phyloP scores from a whole-genome alignment of 2,113 vertebrate genomes.

The Engraulis encrasicolus region DNA sequence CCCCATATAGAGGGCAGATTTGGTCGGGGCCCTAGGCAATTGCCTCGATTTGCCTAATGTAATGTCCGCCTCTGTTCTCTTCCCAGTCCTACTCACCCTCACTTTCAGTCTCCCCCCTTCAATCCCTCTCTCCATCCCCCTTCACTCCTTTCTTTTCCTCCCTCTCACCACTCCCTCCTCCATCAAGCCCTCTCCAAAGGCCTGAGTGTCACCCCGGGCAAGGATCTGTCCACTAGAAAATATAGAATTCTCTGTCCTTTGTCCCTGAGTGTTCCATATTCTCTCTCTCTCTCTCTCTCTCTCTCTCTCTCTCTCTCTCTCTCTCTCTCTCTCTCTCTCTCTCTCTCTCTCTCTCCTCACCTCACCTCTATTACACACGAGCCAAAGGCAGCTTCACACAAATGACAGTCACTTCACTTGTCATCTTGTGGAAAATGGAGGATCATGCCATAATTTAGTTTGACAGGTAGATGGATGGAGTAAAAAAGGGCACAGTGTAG shows the following conservation, averaged over 20 bases:
- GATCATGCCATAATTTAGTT: not conserved
- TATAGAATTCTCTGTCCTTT: not conserved
- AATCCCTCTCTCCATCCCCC: not conserved
- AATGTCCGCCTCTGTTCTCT: not conserved
- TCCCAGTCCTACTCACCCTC: conserved; percentile 9
- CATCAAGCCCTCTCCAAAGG: conserved; percentile 2
- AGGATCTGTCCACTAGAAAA: not conserved
- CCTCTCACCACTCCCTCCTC: not conserved
- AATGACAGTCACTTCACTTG: not conserved
- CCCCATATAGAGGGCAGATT: too few species aligned
- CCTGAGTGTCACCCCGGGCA: not conserved
- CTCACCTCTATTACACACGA: not conserved
- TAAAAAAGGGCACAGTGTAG: not conserved
- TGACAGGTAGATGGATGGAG: not conserved
- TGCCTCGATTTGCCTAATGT: too few species aligned
- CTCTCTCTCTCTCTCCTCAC: not conserved
- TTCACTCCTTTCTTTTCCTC: not conserved
- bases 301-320: not conserved
- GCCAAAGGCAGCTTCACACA: not conserved
- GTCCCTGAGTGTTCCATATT: too few species aligned
- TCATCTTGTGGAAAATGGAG: not conserved
- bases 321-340: not conserved
- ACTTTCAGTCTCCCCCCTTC: not conserved
- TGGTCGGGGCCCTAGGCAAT: too few species aligned
- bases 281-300: not conserved